phyloP scores from a whole-genome alignment of 2,113 vertebrate genomes.

The Pan troglodytes region NHGRI_mPanTro3-v2.1_pri NC_086015.1:186025501-186026000 shows the following conservation, averaged over 20 bases:
- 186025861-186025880: no score
- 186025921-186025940: background rate
- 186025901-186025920: background rate
- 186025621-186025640: background rate
- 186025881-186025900: background rate
- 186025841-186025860: background rate
- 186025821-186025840: background rate
- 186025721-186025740: background rate
- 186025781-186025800: background rate
- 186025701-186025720: background rate
- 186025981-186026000: background rate
- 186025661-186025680: background rate
- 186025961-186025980: background rate
- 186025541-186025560: background rate
- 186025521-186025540: conserved; percentile 7
- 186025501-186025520: conserved; percentile 12
- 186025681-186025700: background rate
- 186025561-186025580: background rate
- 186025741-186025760: background rate
- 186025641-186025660: background rate
- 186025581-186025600: background rate
- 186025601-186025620: background rate
- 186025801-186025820: background rate
- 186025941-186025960: background rate
- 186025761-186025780: background rate